Conservation (phyloP, 2,113 vertebrate genomes). For the Melospiza georgiana region DNA sequence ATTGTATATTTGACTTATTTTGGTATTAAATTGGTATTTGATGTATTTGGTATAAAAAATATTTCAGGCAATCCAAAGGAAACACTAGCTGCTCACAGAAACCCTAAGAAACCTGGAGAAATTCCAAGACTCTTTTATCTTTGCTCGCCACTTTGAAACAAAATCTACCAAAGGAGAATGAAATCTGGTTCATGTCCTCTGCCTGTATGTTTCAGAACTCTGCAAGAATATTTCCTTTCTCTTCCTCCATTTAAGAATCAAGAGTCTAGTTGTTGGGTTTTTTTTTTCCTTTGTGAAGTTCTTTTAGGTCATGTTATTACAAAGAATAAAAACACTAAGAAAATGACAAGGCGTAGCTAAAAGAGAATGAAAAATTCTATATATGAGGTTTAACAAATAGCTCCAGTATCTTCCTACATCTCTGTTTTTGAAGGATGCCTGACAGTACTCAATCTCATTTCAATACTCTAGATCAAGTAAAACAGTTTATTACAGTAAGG, state of each 20-base stretch:
- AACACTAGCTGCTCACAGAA: background rate
- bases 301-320: background rate
- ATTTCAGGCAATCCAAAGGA: background rate
- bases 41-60: background rate
- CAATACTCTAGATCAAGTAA: background rate
- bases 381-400: background rate
- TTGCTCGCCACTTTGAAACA: conserved; percentile 1
- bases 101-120: background rate
- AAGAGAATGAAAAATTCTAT: background rate
- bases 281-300: background rate
- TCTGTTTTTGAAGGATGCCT: background rate
- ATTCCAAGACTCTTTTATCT: background rate
- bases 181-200: background rate
- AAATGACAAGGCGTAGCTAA: background rate
- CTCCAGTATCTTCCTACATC: background rate
- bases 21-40: too few relatives aligned
- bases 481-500: background rate
- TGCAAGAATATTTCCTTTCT: conserved; percentile 3
- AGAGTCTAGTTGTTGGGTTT: background rate
- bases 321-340: background rate
- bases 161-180: background rate
- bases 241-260: background rate
- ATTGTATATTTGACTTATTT: too few relatives aligned
- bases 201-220: background rate
- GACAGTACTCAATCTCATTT: background rate